Conservation (phyloP, 2,113 vertebrate species). For the Campylomormyrus tamandua region DNA sequence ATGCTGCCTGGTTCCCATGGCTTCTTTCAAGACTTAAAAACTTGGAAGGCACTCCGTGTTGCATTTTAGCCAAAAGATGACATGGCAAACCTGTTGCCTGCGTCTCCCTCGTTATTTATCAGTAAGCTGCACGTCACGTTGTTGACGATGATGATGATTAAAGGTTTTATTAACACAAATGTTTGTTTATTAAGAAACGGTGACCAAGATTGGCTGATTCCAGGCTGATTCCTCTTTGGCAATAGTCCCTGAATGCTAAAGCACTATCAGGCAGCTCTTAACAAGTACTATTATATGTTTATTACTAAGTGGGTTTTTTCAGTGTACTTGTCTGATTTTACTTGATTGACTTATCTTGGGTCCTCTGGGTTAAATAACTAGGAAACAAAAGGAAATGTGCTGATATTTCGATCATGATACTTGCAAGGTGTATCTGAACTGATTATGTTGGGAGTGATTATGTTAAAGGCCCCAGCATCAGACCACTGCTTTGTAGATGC, state of each 20-base stretch:
- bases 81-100: background rate
- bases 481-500: background rate
- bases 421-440: background rate
- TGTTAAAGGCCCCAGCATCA: background rate
- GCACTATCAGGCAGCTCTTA: background rate
- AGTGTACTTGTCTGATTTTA: background rate
- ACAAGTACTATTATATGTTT: background rate
- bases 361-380: background rate
- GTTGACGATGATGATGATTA: background rate
- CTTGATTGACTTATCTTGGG: background rate
- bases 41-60: background rate
- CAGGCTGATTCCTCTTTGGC: background rate
- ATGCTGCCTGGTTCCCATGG: background rate
- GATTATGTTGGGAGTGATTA: background rate
- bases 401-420: background rate
- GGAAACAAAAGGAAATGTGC: background rate
- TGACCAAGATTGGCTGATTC: background rate
- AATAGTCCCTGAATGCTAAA: background rate
- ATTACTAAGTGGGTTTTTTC: background rate
- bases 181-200: background rate
- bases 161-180: background rate
- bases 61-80: background rate
- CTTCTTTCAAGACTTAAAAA: background rate
- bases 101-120: background rate
- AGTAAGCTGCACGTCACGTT: background rate